Evolutionary conservation across 2,888 invertebrate species (phyloP), one percentile per base, ranked within the genome.

Genomic region (Cerceris rybyensis): DNA sequence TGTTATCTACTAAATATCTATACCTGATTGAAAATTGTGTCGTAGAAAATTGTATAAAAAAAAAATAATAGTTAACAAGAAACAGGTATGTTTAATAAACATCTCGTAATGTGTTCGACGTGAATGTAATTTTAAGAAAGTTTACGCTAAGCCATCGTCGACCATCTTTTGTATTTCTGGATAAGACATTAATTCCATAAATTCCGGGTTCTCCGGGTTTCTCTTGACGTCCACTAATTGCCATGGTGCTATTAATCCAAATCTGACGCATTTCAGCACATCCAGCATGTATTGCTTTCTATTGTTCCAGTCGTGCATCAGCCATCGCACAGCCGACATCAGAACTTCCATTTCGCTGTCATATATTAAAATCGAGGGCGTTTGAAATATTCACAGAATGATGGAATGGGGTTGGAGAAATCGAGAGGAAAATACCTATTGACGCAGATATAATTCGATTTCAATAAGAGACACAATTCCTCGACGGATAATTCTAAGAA

Each of bases 281-380:
- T 95, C 94, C 0, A 94, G 92, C 28, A 95, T 93, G 78, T 93
- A 88, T 17, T 93, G 91, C 17, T 94, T 93, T 0, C 97, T 94
- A 2, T 93, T 92, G 0, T 94, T 88, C 96, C 96, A 97, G 86
- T 96, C 94, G 61, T 95, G 94, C 90, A 95, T 95, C 28, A 97
- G 90, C 97, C 97, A 97, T 17, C 97, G 94, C 0, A 97, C 95
- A 0, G 95, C 97, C 0, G 96, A 95, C 96, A 97, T 96, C 55
- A 96, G 94, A 0, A 97, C 95, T 92, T 97, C 96, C 93, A 96
- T 95, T 92, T 96, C 96, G 86, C 95, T 94, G 78, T 39, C 86
- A 78, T 13, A 28, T 11, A 13, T 46, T 13, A 46, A 46, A 46
- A 46, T 28, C 28, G 28, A 28, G 28, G 28, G 28, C 28, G 28